Evolutionary conservation across 2,797 vertebrate genomes (phyloP).

Genomic region (Eidolon dupreanum): DNA sequence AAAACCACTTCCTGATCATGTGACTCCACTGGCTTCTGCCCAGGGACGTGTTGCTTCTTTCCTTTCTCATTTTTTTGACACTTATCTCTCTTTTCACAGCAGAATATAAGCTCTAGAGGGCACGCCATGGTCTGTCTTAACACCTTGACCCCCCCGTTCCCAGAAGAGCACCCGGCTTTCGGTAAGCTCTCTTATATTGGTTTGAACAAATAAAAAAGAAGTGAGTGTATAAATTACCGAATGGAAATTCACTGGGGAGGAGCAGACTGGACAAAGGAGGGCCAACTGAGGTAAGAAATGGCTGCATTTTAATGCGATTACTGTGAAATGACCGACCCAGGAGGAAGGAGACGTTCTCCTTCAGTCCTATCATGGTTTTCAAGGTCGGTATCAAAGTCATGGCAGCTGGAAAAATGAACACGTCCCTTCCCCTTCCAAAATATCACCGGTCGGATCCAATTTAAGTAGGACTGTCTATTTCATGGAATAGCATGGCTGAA

Average conservation of each 20-base stretch:
- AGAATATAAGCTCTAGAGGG: background rate
- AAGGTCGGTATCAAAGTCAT: background rate
- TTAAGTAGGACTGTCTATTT: background rate
- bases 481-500: background rate
- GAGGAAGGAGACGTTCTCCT: background rate
- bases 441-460: background rate
- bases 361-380: background rate
- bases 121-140: accelerated
- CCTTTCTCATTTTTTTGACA: accelerated
- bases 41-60: background rate
- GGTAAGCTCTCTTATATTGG: background rate
- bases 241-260: background rate
- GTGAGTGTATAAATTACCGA: background rate
- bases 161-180: background rate
- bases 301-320: background rate
- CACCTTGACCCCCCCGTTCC: background rate
- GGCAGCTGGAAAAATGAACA: background rate
- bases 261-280: background rate
- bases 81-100: background rate
- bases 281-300: background rate
- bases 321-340: background rate
- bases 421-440: background rate
- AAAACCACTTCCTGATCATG: accelerated
- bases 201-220: background rate
- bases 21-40: background rate